These are phyloP conservation scores for Noctua comes DNA, from an alignment of 2,888 invertebrate species.

Conservation along the genomic window DNA sequence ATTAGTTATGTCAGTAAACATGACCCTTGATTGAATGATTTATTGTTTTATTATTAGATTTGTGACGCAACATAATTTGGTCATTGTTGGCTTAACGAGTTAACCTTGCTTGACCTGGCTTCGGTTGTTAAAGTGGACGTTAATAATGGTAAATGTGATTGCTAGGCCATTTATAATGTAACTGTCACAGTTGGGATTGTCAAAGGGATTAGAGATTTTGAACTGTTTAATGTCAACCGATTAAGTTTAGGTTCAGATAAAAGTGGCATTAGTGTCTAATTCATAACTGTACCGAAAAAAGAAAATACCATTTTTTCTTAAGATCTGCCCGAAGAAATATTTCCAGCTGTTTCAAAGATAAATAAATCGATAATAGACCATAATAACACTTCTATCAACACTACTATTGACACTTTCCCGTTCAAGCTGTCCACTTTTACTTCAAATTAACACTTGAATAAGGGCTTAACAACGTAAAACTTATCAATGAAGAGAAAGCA, in stretches of 20 bases:
- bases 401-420: slow-evolving; percentile 37
- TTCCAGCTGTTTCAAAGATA: background rate
- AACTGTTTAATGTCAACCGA: background rate
- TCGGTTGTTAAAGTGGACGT: slow-evolving; percentile 38
- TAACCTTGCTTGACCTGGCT: slow-evolving; percentile 60
- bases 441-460: slow-evolving; percentile 60
- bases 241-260: background rate
- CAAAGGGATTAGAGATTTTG: background rate
- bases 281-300: background rate
- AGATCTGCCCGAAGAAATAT: background rate
- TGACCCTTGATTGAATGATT: slow-evolving; percentile 70
- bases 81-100: slow-evolving; percentile 63
- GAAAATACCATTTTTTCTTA: background rate
- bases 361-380: background rate
- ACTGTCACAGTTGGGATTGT: slow-evolving; percentile 8
- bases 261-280: background rate
- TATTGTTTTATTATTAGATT: slow-evolving; percentile 69
- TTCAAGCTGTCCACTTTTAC: slow-evolving; percentile 48
- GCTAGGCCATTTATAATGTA: slow-evolving; percentile 13
- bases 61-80: slow-evolving; percentile 62
- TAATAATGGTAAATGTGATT: slow-evolving; percentile 48
- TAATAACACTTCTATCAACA: slow-evolving; percentile 16
- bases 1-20: slow-evolving; percentile 68
- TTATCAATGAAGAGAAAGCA: slow-evolving; percentile 74
- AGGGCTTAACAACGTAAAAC: slow-evolving; percentile 36